Conservation (phyloP, 1,140 invertebrate species). For the Drosophila pseudoananassae region DNA sequence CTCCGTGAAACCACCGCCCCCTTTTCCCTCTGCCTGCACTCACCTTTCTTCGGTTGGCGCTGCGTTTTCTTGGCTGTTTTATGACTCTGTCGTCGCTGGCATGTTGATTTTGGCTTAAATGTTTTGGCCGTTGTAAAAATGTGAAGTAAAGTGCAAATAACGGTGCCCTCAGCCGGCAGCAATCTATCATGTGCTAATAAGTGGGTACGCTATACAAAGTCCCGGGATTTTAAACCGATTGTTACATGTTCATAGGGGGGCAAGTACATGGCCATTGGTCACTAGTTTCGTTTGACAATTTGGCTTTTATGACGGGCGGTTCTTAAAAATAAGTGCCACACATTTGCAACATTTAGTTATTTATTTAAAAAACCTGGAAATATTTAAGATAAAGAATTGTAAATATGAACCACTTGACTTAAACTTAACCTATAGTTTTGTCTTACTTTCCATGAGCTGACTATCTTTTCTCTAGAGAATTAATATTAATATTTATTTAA, state of each 20-base stretch:
- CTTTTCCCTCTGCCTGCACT: background rate
- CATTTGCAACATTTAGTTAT: too few relatives aligned
- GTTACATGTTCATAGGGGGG: conserved; percentile 1
- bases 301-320: background rate
- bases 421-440: too few relatives aligned
- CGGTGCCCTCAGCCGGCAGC: conserved; percentile 66
- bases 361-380: too few relatives aligned
- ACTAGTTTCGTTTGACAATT: background rate
- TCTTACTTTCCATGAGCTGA: too few relatives aligned
- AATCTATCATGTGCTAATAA: conserved; percentile 78
- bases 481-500: too few relatives aligned
- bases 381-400: too few relatives aligned
- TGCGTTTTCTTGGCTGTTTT: conserved; percentile 40
- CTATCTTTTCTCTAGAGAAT: too few relatives aligned
- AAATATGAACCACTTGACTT: too few relatives aligned
- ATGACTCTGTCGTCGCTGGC: conserved; percentile 47
- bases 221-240: conserved; percentile 6
- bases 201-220: conserved; percentile 45
- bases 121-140: conserved; percentile 77
- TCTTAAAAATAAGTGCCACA: background rate
- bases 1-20: conserved; percentile 11
- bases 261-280: conserved; percentile 1
- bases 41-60: conserved; percentile 26
- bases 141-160: conserved; percentile 78
- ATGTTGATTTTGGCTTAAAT: conserved; percentile 80